Percentiles rank a stretch among this genome's conserved stretches.
Conservation (phyloP, 2,113 vertebrate species). For the Hippocampus barbouri region DNA sequence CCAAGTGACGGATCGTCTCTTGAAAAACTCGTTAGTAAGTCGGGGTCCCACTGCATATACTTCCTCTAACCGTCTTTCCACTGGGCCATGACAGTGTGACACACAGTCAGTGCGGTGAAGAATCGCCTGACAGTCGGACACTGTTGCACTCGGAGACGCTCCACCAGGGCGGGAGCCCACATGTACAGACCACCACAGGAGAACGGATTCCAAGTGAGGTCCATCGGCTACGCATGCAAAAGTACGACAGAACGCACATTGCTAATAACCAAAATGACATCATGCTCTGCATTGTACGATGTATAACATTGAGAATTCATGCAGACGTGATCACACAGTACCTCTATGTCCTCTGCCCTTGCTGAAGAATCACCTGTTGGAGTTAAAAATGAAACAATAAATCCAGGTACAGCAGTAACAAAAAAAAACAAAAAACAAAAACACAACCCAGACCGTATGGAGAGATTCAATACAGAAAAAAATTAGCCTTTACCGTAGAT, state of each 20-base stretch:
- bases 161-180: slow-evolving; percentile 63
- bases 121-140: slow-evolving; percentile 74
- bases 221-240: slow-evolving; percentile 54
- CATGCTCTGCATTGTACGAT: background rate
- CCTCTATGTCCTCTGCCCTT: slow-evolving; percentile 56
- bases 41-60: background rate
- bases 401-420: no score
- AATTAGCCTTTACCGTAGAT: slow-evolving; percentile 74
- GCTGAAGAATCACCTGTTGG: slow-evolving; percentile 53
- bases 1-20: background rate
- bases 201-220: slow-evolving; percentile 68
- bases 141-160: slow-evolving; percentile 32
- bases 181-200: slow-evolving; percentile 63
- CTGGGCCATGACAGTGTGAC: slow-evolving; percentile 89
- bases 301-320: background rate
- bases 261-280: background rate
- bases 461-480: background rate
- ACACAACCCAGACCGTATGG: background rate
- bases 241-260: background rate
- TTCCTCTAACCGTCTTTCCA: slow-evolving; percentile 71
- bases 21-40: background rate
- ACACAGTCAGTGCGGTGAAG: slow-evolving; percentile 82
- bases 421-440: background rate
- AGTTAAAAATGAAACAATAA: background rate
- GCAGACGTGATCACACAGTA: slow-evolving; percentile 10